A percentile compares a stretch with the other conserved stretches of the same genome.
These are phyloP conservation scores for Ormyrus nitidulus DNA, from an alignment of 2,888 invertebrate genomes.

Conservation along the genomic window DNA sequence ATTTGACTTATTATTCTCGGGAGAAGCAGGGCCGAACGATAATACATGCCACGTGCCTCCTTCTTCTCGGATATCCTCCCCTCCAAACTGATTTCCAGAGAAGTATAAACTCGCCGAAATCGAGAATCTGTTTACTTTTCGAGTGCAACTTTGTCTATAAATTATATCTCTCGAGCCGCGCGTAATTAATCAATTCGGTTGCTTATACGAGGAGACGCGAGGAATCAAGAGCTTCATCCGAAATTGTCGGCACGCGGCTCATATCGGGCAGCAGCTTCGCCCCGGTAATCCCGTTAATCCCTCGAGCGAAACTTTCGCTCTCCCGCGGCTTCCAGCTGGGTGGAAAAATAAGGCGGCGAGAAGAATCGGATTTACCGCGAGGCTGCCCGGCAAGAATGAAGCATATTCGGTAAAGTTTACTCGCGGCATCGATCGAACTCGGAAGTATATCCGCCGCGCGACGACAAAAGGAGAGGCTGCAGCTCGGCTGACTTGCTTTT, in stretches of 20 bases:
- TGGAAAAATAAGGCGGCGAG: not conserved
- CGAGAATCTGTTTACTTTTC: not conserved
- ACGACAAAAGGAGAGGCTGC: constrained; percentile 23
- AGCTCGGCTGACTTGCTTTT: constrained; percentile 46
- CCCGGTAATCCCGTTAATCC: constrained; percentile 9
- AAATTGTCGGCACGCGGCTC: too few relatives aligned
- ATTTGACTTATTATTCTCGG: constrained; percentile 48
- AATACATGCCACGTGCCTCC: too few relatives aligned
- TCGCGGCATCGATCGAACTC: constrained; percentile 21
- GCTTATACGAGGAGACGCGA: too few relatives aligned
- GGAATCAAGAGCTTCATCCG: too few relatives aligned
- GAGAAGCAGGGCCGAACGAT: not conserved
- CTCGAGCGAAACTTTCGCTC: not conserved
- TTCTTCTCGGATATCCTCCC: too few relatives aligned
- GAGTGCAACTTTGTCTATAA: not conserved
- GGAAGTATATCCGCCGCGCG: constrained; percentile 10
- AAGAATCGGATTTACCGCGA: not conserved
- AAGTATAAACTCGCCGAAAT: not conserved
- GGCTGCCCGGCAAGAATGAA: not conserved
- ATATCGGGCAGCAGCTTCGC: not conserved
- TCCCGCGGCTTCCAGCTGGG: not conserved
- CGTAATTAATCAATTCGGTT: too few relatives aligned
- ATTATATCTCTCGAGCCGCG: too few relatives aligned
- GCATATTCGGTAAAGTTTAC: constrained; percentile 22
- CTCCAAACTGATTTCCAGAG: not conserved